Percentiles rank a stretch among this genome's conserved stretches.
These are phyloP conservation scores for Eupithecia pulchellata DNA, from an alignment of 2,888 invertebrate species.

Conservation along the genomic window DNA sequence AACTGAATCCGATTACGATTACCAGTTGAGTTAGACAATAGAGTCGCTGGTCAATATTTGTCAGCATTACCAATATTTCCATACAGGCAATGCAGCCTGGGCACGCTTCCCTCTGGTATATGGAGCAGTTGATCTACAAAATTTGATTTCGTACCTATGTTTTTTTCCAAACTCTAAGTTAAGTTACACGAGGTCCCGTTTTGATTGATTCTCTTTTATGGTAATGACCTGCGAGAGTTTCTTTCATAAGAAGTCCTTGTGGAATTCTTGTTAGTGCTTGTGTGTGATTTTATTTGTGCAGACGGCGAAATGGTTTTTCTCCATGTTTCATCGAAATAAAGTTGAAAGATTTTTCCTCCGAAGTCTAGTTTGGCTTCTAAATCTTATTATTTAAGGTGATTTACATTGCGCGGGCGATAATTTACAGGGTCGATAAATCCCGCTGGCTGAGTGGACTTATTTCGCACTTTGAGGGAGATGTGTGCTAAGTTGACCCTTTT, in stretches of 20 bases:
- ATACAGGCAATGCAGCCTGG: too few relatives aligned
- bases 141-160: not conserved
- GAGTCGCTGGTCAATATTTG: too few relatives aligned
- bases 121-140: too few relatives aligned
- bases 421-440: too few relatives aligned
- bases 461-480: too few relatives aligned
- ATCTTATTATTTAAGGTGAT: not conserved
- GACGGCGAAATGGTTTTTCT: not conserved
- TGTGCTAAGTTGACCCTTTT: too few relatives aligned
- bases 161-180: not conserved
- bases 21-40: too few relatives aligned
- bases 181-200: not conserved
- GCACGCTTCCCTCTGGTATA: too few relatives aligned
- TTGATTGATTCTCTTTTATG: slow-evolving; percentile 12
- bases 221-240: not conserved
- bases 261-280: not conserved
- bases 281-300: slow-evolving; percentile 1
- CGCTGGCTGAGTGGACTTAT: too few relatives aligned
- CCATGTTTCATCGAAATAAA: not conserved
- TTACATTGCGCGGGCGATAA: not conserved
- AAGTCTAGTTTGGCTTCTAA: not conserved
- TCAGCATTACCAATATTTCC: too few relatives aligned
- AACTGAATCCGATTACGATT: too few relatives aligned
- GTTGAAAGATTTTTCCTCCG: not conserved
- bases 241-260: not conserved